Percentiles rank a stretch among this genome's conserved stretches.
These are phyloP conservation scores for Phocoena phocoena DNA, from an alignment of 2,113 vertebrate genomes.

Conservation along the genomic window DNA sequence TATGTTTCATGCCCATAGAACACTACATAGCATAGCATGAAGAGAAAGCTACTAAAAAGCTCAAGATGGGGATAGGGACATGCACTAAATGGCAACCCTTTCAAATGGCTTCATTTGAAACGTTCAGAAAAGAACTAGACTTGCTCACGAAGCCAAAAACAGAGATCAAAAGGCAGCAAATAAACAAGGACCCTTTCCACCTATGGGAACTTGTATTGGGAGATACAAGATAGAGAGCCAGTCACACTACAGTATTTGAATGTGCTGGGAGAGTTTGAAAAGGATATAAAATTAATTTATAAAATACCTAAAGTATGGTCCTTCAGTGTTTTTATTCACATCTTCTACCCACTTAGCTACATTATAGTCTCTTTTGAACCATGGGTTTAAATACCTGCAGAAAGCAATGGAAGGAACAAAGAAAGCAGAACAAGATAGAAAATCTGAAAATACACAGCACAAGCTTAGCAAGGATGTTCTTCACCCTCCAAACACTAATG, in stretches of 20 bases:
- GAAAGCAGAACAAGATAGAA: constrained; percentile 93
- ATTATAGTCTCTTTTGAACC: constrained; percentile 99
- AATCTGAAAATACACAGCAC: constrained; percentile 95
- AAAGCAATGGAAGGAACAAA: constrained; percentile 94
- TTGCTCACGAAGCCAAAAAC: constrained; percentile 82
- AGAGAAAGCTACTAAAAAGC: constrained; percentile 87
- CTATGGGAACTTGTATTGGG: constrained; percentile 85
- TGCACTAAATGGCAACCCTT: constrained; percentile 84
- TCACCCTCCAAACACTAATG: constrained; percentile 90
- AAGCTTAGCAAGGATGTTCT: constrained; percentile 92
- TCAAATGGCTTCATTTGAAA: constrained; percentile 85
- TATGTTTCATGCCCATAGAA: constrained; percentile 84
- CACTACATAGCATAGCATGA: constrained; percentile 86
- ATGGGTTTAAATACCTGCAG: constrained; percentile 99
- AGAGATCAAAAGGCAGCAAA: constrained; percentile 86
- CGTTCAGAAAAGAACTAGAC: constrained; percentile 83
- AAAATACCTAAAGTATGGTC: constrained; percentile 99
- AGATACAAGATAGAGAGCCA: constrained; percentile 84
- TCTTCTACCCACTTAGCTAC: constrained; percentile 99
- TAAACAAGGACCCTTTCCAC: constrained; percentile 81
- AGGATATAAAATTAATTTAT: constrained; percentile 89
- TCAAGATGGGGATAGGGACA: constrained; percentile 83
- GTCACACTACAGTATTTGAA: constrained; percentile 79
- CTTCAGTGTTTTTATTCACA: constrained; percentile 99
- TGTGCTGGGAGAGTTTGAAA: constrained; percentile 85